These are phyloP conservation scores for Corythucha ciliata DNA, from an alignment of 2,888 invertebrate genomes.

Conservation along the genomic window DNA sequence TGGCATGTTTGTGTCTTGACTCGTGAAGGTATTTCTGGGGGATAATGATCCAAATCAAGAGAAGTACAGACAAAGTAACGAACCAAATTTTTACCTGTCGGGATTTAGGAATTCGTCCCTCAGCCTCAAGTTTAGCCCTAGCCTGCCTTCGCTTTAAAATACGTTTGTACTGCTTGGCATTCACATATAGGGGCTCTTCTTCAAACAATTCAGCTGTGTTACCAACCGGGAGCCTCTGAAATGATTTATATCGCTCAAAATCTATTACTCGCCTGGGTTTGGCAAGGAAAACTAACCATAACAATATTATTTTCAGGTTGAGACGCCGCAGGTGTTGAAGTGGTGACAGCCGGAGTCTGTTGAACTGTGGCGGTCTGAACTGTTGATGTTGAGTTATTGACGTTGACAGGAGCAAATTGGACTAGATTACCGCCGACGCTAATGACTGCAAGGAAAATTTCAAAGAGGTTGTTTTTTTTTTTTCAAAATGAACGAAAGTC, in stretches of 20 bases:
- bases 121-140: conserved; percentile 86
- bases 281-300: conserved; percentile 54
- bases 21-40: conserved; percentile 94
- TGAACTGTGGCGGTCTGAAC: conserved; percentile 43
- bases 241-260: too few species aligned
- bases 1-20: conserved; percentile 91
- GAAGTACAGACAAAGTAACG: too few species aligned
- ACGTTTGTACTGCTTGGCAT: conserved; percentile 94
- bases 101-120: conserved; percentile 93
- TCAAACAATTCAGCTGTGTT: conserved; percentile 56
- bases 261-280: too few species aligned
- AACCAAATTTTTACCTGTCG: too few species aligned
- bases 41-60: too few species aligned
- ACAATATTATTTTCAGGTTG: conserved; percentile 60
- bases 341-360: conserved; percentile 36
- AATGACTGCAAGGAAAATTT: conserved; percentile 41
- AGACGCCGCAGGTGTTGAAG: conserved; percentile 32
- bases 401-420: conserved; percentile 49
- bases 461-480: neutral
- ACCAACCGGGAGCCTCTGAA: conserved; percentile 21
- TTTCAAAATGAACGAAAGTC: neutral
- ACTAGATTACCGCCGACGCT: conserved; percentile 70
- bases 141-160: conserved; percentile 92
- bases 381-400: too few species aligned
- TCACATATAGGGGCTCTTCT: conserved; percentile 95